Evolutionary conservation across 2,888 invertebrate species (phyloP), one percentile per base, ranked within the genome.

Genomic region (Cephus nigrinus): DNA sequence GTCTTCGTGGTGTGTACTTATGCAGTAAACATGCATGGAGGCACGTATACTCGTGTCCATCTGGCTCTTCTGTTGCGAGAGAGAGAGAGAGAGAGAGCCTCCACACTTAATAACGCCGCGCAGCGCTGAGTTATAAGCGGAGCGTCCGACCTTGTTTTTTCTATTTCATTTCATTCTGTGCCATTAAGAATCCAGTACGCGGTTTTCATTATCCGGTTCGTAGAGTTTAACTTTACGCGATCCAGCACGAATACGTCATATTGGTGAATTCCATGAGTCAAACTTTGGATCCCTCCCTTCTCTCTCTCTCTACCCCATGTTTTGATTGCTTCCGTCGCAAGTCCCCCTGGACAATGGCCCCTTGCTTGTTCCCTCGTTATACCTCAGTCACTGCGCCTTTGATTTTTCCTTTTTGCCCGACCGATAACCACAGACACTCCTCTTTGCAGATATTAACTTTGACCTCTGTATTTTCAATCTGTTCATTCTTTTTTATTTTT

Each of bases 401-500:
- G 4, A 71, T 15, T 32, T 32, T 71, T 32, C 30, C 11, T 11
- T 32, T 32, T 71, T 23, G 5, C 31, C 11, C 12, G 3, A 32
- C 30, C 31, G 12, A 32, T n/a, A 30, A 71, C 9, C 32, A 31
- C 71, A n/a, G 32, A 12, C 9, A 4, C 15, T 32, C 12, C 31
- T 71, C 32, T 71, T n/a, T 69, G n/a, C 1, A 69, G 30, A 69
- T 31, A 30, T 12, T 23, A 11, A 30, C 23, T 69, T 34, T 40
- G 35, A 36, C 69, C 40, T 73, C 23, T 80, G 68, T 69, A 55
- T 69, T 73, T 69, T 55, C 69, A 72, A 32, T 72, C 69, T 69
- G 36, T 74, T 32, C 76, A 40, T 11, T 35, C 69, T 36, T 69
- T 80, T 68, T 71, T 80, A 40, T 34, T 36, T 80, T 80, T 72